Percentiles rank a stretch among this genome's conserved stretches.
phyloP scores from a whole-genome alignment of 2,113 vertebrate genomes.

The Erinaceus europaeus region DNA sequence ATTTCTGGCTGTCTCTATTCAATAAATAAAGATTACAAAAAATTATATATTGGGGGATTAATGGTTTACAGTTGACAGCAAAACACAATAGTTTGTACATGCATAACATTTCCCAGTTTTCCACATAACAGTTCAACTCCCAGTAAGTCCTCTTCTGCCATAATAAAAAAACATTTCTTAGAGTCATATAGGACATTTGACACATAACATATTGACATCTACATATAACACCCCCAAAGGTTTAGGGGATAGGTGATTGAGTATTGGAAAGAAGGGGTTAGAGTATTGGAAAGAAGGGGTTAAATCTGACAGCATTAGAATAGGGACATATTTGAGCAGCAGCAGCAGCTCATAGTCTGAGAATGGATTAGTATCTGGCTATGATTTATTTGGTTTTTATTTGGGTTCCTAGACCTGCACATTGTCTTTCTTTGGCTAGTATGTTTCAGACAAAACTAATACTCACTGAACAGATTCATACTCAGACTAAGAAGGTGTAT shows the following conservation, averaged over 20 bases:
- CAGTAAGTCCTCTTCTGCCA: too few species aligned
- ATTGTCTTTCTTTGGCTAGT: background rate
- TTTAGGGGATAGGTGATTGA: background rate
- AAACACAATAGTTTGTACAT: too few species aligned
- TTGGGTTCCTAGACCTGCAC: conserved; percentile 57
- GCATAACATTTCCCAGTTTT: too few species aligned
- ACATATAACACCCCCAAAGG: background rate
- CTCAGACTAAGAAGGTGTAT: background rate
- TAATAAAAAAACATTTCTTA: background rate
- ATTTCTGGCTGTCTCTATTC: too few species aligned
- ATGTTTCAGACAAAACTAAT: background rate
- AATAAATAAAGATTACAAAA: too few species aligned
- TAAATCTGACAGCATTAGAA: conserved; percentile 71
- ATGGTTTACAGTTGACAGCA: too few species aligned
- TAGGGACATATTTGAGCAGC: conserved; percentile 70
- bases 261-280: too few species aligned
- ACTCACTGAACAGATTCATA: background rate
- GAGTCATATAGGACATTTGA: background rate
- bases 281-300: conserved; percentile 1
- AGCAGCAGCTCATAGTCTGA: conserved; percentile 70
- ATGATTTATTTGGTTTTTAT: conserved; percentile 75
- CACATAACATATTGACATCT: background rate
- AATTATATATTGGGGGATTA: too few species aligned
- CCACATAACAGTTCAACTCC: too few species aligned
- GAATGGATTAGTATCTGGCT: conserved; percentile 75